A percentile compares a stretch with the other conserved stretches of the same genome.
Evolutionary conservation across 2,888 invertebrate genomes (phyloP).

Genomic region (Lagria hirta): DNA sequence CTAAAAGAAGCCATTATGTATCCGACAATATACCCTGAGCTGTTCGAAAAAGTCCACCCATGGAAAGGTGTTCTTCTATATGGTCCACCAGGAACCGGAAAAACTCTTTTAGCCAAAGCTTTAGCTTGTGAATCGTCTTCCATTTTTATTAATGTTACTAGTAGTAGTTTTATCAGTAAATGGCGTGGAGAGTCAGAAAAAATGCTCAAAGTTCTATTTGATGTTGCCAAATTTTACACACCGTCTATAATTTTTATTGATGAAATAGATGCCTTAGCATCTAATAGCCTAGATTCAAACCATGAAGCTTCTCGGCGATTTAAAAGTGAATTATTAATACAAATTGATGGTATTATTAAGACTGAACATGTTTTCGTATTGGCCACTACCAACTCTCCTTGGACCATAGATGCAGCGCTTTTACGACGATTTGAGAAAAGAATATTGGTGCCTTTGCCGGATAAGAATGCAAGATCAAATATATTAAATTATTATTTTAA

Average conservation of each 20-base stretch:
- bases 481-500: conserved; percentile 68
- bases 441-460: conserved; percentile 78
- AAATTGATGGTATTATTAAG: conserved; percentile 77
- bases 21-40: conserved; percentile 71
- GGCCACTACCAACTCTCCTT: conserved; percentile 90
- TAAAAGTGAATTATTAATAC: conserved; percentile 84
- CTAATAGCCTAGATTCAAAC: conserved; percentile 66
- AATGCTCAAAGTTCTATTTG: conserved; percentile 83
- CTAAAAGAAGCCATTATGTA: conserved; percentile 87
- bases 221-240: conserved; percentile 74
- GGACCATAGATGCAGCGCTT: conserved; percentile 90
- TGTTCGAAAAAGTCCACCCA: conserved; percentile 70
- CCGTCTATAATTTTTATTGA: conserved; percentile 93
- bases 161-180: conserved; percentile 88
- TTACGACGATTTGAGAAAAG: conserved; percentile 85
- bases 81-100: conserved; percentile 76
- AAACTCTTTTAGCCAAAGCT: conserved; percentile 87
- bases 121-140: conserved; percentile 76
- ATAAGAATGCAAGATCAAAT: conserved; percentile 62
- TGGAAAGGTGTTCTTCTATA: conserved; percentile 75
- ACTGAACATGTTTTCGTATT: conserved; percentile 73
- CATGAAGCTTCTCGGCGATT: conserved; percentile 87
- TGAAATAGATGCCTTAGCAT: conserved; percentile 85
- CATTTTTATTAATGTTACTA: conserved; percentile 89
- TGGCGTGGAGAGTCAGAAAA: conserved; percentile 97